These are phyloP conservation scores for Lasius fuliginosus DNA, from an alignment of 2,888 invertebrate genomes.

Conservation along the genomic window DNA sequence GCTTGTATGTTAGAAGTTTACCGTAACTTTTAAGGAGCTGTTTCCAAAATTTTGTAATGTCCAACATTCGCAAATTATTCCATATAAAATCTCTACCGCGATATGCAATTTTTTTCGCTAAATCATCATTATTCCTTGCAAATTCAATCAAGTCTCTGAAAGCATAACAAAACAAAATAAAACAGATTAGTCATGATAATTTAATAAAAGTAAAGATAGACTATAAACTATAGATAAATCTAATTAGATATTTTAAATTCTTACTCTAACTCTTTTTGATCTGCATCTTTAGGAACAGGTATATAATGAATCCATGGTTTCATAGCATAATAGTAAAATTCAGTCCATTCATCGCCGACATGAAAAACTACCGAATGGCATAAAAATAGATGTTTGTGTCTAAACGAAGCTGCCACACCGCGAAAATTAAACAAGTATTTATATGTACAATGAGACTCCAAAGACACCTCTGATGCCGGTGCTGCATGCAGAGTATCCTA, in stretches of 20 bases:
- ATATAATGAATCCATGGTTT: constrained; percentile 99
- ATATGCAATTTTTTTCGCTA: constrained; percentile 93
- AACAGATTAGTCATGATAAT: not conserved
- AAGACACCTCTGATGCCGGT: constrained; percentile 94
- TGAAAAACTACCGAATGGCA: constrained; percentile 98
- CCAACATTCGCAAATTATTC: constrained; percentile 93
- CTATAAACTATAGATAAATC: not conserved
- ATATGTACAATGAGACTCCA: constrained; percentile 97
- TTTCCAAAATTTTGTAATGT: constrained; percentile 96
- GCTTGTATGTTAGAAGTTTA: constrained; percentile 90
- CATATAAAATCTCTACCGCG: constrained; percentile 94
- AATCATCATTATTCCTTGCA: constrained; percentile 91
- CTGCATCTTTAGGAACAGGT: constrained; percentile 91
- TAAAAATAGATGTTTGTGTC: constrained; percentile 97
- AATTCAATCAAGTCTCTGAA: constrained; percentile 91
- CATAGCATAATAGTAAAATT: constrained; percentile 96
- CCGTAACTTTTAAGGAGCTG: constrained; percentile 92
- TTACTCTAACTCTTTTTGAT: constrained; percentile 90
- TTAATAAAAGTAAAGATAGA: not conserved
- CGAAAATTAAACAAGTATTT: constrained; percentile 98
- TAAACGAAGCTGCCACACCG: constrained; percentile 98
- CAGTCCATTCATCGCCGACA: constrained; percentile 97
- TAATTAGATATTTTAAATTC: constrained; percentile 42
- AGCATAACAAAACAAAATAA: not conserved
- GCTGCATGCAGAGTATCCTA: constrained; percentile 95